Conservation (phyloP, 2,113 vertebrate species). For the Scomber japonicus region DNA sequence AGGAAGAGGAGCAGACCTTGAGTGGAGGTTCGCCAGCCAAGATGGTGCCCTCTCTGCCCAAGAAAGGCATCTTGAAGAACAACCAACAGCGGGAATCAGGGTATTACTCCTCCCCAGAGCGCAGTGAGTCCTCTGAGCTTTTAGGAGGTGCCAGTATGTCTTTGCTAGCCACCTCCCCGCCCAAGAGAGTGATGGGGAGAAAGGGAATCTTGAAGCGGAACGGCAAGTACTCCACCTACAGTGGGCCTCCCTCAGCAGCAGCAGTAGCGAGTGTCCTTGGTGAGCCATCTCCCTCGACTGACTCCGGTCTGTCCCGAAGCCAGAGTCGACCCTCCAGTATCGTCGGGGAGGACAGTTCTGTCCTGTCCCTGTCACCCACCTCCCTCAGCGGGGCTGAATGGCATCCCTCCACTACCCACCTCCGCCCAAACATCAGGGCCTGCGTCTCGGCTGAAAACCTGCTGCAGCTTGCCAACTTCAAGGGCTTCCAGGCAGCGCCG, state of each 20-base stretch:
- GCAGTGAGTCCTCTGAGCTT: slow-evolving; percentile 94
- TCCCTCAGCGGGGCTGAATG: slow-evolving; percentile 87
- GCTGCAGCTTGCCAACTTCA: slow-evolving; percentile 89
- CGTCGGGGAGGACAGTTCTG: slow-evolving; percentile 90
- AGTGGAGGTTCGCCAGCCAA: slow-evolving; percentile 83
- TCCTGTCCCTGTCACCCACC: slow-evolving; percentile 88
- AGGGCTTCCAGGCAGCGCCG: slow-evolving; percentile 88
- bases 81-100: slow-evolving; percentile 93
- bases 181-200: slow-evolving; percentile 80
- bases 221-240: slow-evolving; percentile 92
- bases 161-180: slow-evolving; percentile 78
- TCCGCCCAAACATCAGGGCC: slow-evolving; percentile 89
- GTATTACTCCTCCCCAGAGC: slow-evolving; percentile 98
- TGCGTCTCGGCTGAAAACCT: slow-evolving; percentile 97
- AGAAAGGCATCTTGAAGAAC: slow-evolving; percentile 98
- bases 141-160: slow-evolving; percentile 84
- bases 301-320: slow-evolving; percentile 90
- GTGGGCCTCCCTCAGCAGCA: slow-evolving; percentile 72
- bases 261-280: slow-evolving; percentile 71
- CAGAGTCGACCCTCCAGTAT: slow-evolving; percentile 94
- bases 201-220: slow-evolving; percentile 97
- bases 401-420: slow-evolving; percentile 83
- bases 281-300: slow-evolving; percentile 76
- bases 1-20: slow-evolving; percentile 73
- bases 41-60: slow-evolving; percentile 90